Conservation (phyloP, 2,888 invertebrate species). For the Panopea generosa region DNA sequence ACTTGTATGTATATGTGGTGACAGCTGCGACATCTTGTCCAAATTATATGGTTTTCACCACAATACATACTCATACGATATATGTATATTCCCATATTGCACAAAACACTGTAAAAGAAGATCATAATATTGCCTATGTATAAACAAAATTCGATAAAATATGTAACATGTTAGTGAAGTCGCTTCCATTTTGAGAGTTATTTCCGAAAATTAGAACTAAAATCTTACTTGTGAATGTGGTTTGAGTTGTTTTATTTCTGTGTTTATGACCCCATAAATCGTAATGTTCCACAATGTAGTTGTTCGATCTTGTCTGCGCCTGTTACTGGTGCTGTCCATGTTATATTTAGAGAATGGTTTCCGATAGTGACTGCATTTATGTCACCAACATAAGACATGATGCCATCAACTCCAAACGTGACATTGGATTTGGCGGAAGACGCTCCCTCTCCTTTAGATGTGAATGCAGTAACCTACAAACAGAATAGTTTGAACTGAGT, state of each 20-base stretch:
- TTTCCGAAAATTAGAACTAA: too few relatives aligned
- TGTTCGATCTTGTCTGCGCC: conserved; percentile 23
- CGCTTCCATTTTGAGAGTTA: too few relatives aligned
- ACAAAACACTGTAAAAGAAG: too few relatives aligned
- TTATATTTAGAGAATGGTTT: conserved; percentile 37
- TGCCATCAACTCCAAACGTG: conserved; percentile 41
- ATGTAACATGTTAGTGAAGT: too few relatives aligned
- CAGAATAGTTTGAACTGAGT: too few relatives aligned
- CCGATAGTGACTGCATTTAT: conserved; percentile 18
- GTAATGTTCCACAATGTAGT: conserved; percentile 50
- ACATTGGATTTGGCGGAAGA: conserved; percentile 21
- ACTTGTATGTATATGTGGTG: too few relatives aligned
- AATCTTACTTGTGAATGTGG: background rate
- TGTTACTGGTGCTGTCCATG: conserved; percentile 47
- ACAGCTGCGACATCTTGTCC: too few relatives aligned
- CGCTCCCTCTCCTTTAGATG: conserved; percentile 56
- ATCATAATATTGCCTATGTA: too few relatives aligned
- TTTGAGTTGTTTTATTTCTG: background rate
- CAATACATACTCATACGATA: too few relatives aligned
- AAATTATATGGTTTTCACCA: too few relatives aligned
- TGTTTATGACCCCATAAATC: conserved; percentile 41
- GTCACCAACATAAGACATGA: conserved; percentile 39
- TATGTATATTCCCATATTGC: too few relatives aligned
- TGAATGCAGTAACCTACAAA: conserved; percentile 67
- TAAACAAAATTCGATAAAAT: too few relatives aligned